Percentiles rank a stretch among this genome's conserved stretches.
phyloP scores from a whole-genome alignment of 1,140 invertebrate genomes.

The Chrysomallon squamiferum region DNA sequence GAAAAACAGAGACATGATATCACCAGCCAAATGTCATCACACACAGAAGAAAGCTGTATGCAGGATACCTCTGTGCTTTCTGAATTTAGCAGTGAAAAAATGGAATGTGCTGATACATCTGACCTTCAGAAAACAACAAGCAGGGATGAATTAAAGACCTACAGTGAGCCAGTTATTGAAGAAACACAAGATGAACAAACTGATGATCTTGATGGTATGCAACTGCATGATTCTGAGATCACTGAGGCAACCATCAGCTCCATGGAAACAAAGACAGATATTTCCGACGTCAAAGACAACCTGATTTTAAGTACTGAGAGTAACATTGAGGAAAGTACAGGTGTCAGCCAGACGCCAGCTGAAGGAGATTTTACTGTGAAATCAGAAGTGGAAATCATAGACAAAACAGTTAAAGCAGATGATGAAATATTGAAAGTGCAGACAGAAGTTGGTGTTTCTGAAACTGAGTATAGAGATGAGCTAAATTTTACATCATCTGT shows the following conservation, averaged over 20 bases:
- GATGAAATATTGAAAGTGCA: conserved; percentile 6
- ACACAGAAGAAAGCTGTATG: background rate
- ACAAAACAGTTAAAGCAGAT: background rate
- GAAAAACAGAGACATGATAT: background rate
- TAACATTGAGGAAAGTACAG: background rate
- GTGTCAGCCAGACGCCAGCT: background rate
- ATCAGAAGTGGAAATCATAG: conserved; percentile 5
- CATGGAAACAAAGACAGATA: background rate
- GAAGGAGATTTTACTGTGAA: conserved; percentile 1
- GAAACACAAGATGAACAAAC: background rate
- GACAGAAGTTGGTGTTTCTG: conserved; percentile 6
- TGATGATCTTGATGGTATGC: background rate
- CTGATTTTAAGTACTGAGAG: conserved; percentile 1
- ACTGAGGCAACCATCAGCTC: background rate
- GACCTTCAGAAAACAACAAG: background rate
- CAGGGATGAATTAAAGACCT: background rate
- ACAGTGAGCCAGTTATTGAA: background rate
- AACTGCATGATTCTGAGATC: background rate
- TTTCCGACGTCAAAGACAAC: background rate
- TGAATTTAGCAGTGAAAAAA: background rate
- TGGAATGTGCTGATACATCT: background rate
- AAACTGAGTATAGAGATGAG: conserved; percentile 6
- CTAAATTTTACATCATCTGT: background rate
- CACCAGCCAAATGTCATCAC: background rate
- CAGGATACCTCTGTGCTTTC: background rate